phyloP scores from a whole-genome alignment of 2,797 vertebrate genomes.

The Momotus momota region DNA sequence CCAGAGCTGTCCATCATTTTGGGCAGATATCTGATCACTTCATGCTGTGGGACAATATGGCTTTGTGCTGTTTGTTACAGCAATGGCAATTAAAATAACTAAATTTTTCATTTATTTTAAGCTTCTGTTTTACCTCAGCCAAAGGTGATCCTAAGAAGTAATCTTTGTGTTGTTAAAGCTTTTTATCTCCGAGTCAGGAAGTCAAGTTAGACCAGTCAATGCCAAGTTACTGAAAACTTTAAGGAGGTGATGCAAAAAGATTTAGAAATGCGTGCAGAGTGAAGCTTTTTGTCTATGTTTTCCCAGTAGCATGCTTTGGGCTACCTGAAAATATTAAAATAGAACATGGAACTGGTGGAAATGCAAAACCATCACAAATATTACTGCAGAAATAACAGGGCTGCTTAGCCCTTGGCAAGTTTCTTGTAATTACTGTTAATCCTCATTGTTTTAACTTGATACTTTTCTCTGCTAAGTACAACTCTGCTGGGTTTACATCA shows the following conservation, averaged over 20 bases:
- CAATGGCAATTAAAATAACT: constrained; percentile 72
- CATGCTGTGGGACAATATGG: constrained; percentile 86
- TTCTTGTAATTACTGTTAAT: constrained; percentile 63
- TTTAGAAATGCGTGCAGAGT: not conserved
- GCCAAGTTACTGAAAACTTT: not conserved
- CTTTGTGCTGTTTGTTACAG: constrained; percentile 76
- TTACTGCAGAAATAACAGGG: not conserved
- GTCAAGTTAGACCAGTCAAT: not conserved
- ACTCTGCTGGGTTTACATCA: not conserved
- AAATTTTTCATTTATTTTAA: constrained; percentile 63
- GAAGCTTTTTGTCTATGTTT: not conserved
- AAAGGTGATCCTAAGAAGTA: not conserved
- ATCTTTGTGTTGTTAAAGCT: not conserved
- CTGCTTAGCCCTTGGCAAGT: constrained; percentile 27
- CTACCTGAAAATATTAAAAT: constrained; percentile 17
- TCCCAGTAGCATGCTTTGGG: not conserved
- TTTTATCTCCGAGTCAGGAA: constrained; percentile 4
- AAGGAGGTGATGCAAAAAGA: not conserved
- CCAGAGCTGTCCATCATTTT: constrained; percentile 87
- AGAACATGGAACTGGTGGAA: not conserved
- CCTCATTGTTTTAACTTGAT: constrained; percentile 38
- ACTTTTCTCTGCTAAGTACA: not conserved
- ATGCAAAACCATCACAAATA: not conserved
- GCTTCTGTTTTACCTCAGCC: constrained; percentile 41
- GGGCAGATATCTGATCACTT: constrained; percentile 84